These are phyloP conservation scores for Malacosoma neustria DNA, from an alignment of 2,888 invertebrate genomes.

Conservation along the genomic window DNA sequence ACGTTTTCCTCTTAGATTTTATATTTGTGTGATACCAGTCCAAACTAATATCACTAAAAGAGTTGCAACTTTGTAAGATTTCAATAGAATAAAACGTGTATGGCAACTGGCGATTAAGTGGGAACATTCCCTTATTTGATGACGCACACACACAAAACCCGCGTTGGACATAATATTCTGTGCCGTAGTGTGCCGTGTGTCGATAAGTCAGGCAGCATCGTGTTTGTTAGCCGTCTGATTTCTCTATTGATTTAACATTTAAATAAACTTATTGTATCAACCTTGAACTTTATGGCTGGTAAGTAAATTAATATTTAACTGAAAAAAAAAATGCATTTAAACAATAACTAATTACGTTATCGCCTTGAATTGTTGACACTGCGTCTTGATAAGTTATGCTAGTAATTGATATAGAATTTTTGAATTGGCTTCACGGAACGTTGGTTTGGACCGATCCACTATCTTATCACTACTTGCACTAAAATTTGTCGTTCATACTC, in stretches of 20 bases:
- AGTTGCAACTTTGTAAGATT: too few species aligned
- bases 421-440: background rate
- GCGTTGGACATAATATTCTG: constrained; percentile 19
- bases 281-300: constrained; percentile 69
- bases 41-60: too few species aligned
- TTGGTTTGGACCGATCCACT: background rate
- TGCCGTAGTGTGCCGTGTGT: constrained; percentile 37
- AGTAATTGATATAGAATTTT: background rate
- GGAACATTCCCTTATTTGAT: constrained; percentile 7
- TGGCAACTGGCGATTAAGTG: background rate
- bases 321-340: too few species aligned
- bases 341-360: too few species aligned
- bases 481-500: background rate
- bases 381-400: background rate
- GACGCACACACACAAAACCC: constrained; percentile 28
- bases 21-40: too few species aligned
- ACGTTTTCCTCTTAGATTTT: too few species aligned
- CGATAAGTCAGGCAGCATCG: constrained; percentile 47
- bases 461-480: background rate
- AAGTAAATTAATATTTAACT: too few species aligned
- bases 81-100: too few species aligned
- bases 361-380: background rate
- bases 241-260: constrained; percentile 63
- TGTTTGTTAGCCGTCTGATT: constrained; percentile 45
- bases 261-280: constrained; percentile 32